phyloP scores from a whole-genome alignment of 2,888 invertebrate genomes.

The Sclerodermus sp. region DNA sequence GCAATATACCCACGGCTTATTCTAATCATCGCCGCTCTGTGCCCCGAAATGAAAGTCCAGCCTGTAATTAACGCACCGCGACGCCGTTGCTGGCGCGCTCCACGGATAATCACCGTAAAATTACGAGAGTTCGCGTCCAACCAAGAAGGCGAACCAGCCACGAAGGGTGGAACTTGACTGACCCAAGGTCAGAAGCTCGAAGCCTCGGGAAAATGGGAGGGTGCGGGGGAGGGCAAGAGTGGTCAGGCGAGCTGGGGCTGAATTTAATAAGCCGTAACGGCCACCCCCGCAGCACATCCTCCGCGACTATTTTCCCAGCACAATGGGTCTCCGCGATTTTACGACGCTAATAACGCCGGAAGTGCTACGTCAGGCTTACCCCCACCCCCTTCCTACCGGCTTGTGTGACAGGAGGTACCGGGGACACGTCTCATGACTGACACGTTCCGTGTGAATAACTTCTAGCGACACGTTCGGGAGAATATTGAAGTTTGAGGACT shows the following conservation, averaged over 20 bases:
- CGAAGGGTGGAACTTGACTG: too few relatives aligned
- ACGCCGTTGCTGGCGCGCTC: slow-evolving; percentile 14
- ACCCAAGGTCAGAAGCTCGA: too few relatives aligned
- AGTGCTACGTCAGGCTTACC: too few relatives aligned
- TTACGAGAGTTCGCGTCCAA: slow-evolving; percentile 20
- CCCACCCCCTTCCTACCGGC: too few relatives aligned
- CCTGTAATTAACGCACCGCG: slow-evolving; percentile 33
- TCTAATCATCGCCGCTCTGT: slow-evolving; percentile 31
- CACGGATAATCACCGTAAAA: slow-evolving; percentile 36
- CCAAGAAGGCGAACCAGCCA: neutral
- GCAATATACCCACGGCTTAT: slow-evolving; percentile 27
- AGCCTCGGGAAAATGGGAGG: neutral
- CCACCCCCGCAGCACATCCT: slow-evolving; percentile 1
- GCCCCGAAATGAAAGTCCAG: slow-evolving; percentile 34
- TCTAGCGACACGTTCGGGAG: neutral
- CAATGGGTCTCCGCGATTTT: slow-evolving; percentile 6
- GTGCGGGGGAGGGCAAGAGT: neutral
- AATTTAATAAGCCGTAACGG: slow-evolving; percentile 38
- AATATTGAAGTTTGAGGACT: slow-evolving; percentile 1
- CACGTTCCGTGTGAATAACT: slow-evolving; percentile 10
- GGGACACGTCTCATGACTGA: too few relatives aligned
- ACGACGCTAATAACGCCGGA: slow-evolving; percentile 1
- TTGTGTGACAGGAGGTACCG: too few relatives aligned
- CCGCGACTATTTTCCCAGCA: neutral
- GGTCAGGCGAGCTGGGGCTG: neutral